Evolutionary conservation across 2,888 invertebrate species (phyloP), one percentile per base, ranked within the genome.

Genomic region (Gari tellinella): DNA sequence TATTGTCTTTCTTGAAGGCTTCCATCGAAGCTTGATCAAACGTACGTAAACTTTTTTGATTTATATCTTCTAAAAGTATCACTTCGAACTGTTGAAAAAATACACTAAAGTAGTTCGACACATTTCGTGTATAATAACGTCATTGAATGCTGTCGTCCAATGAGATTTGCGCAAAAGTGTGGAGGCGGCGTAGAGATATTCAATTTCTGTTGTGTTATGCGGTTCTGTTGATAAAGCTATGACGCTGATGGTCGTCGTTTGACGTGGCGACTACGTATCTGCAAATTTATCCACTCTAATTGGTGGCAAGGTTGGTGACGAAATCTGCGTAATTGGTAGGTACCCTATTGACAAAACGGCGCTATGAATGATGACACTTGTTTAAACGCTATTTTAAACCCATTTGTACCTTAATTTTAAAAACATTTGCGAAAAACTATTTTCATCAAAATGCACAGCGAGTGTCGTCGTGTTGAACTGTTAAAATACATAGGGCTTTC

Each of bases 231-330:
- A 86, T 88, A 74, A 78, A 80, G 81, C 79, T 86, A 86, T 89
- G 89, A 89, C 89, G 88, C 88, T 87, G 84, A 82, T 86, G 84
- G 85, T 89, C 69, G 89, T 89, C 88, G 81, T 88, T 91, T 91
- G 91, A 91, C 91, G 91, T 91, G 91, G 91, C 91, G 86, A 88
- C 91, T 96, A 96, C 96, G 96, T 96, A 96, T 95, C 90, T 95
- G 95, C 95, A 94, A 95, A 94, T 95, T 96, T 96, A 95, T 95
- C 96, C 96, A 96, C 95, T 96, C 96, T 95, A 95, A 95, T 95
- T 95, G 95, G 96, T 95, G 95, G 95, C 95, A 95, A 95, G 96
- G 94, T 95, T 95, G 95, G 96, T 96, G 96, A 96, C 96, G 96
- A 96, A 95, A 95, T 96, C 96, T 96, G 96, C 96, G 96, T 96